Conservation (phyloP, 2,888 invertebrate genomes). For the Volucella inanis region DNA sequence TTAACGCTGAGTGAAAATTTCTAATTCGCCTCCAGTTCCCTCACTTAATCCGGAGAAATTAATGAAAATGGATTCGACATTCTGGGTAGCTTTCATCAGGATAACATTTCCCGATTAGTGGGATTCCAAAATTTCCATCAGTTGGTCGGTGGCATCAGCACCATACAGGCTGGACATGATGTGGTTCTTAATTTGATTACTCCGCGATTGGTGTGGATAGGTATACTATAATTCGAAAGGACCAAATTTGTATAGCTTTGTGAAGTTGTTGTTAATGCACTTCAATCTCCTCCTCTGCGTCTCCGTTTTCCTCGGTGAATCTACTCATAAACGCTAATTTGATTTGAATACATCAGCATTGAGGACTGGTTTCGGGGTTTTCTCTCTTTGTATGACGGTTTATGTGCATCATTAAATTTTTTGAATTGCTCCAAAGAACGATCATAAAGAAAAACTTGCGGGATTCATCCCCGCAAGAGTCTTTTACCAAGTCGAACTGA, state of each 20-base stretch:
- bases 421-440: conserved; percentile 5
- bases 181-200: not conserved
- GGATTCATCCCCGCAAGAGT: not conserved
- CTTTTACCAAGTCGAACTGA: not conserved
- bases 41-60: not conserved
- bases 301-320: not conserved
- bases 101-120: not conserved
- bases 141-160: not conserved
- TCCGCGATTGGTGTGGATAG: conserved; percentile 7
- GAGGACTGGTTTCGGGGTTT: not conserved
- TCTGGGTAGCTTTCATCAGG: conserved; percentile 3
- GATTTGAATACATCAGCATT: conserved; percentile 28
- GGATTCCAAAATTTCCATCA: not conserved
- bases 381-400: not conserved
- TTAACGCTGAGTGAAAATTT: conserved; percentile 33
- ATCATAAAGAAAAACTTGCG: not conserved
- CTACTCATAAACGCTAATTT: conserved; percentile 26
- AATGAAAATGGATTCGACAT: conserved; percentile 16
- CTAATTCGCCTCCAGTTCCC: conserved; percentile 14
- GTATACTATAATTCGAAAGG: not conserved
- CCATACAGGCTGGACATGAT: not conserved
- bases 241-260: not conserved
- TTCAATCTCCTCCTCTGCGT: not conserved
- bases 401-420: conserved; percentile 42
- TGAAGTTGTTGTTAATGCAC: not conserved